These are phyloP conservation scores for Caradrina clavipalpis DNA, from an alignment of 2,888 invertebrate genomes.

Conservation along the genomic window DNA sequence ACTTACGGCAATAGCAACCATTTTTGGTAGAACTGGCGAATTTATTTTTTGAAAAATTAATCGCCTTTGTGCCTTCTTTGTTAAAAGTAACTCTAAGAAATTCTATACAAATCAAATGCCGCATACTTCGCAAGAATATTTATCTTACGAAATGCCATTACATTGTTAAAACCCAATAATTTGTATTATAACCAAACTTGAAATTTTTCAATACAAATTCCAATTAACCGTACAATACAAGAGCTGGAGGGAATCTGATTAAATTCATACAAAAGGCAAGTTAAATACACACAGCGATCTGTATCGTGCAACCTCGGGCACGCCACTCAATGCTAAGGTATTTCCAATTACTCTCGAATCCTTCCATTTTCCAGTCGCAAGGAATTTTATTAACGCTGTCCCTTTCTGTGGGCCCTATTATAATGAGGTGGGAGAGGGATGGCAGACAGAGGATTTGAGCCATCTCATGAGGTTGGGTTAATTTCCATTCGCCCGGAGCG, in stretches of 20 bases:
- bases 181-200: constrained; percentile 43
- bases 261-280: constrained; percentile 86
- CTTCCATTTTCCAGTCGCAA: constrained; percentile 86
- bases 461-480: constrained; percentile 85
- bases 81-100: constrained; percentile 2
- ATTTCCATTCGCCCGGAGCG: constrained; percentile 87
- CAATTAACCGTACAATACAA: constrained; percentile 79
- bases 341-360: constrained; percentile 91
- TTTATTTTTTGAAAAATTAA: neutral
- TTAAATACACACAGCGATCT: constrained; percentile 81
- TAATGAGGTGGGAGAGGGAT: constrained; percentile 72
- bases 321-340: constrained; percentile 88
- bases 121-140: constrained; percentile 1
- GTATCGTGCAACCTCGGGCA: constrained; percentile 82
- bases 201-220: constrained; percentile 75
- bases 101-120: constrained; percentile 13
- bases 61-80: neutral
- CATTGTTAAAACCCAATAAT: constrained; percentile 39
- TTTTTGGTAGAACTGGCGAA: neutral
- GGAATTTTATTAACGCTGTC: constrained; percentile 84
- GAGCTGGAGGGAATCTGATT: constrained; percentile 81
- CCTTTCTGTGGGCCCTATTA: constrained; percentile 70
- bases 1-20: neutral
- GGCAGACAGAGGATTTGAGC: constrained; percentile 74
- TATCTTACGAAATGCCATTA: constrained; percentile 24